These are phyloP conservation scores for Arge pagana DNA, from an alignment of 2,888 invertebrate species.

Conservation along the genomic window DNA sequence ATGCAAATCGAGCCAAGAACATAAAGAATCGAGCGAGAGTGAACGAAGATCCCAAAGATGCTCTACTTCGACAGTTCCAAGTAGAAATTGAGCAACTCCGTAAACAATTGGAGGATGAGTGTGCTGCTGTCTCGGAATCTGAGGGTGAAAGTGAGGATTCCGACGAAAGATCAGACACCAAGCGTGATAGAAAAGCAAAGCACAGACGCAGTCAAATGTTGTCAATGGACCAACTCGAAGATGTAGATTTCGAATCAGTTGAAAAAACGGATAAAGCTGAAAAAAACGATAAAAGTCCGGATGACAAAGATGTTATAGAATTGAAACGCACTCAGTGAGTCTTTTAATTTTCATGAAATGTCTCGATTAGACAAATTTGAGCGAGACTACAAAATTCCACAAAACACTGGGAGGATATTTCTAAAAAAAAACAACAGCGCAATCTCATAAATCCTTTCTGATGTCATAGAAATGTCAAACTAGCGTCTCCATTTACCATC, in stretches of 20 bases:
- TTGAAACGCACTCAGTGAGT: constrained; percentile 73
- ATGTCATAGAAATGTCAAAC: constrained; percentile 22
- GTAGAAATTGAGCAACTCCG: constrained; percentile 93
- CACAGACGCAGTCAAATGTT: constrained; percentile 54
- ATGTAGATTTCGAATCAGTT: constrained; percentile 59
- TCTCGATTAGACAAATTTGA: constrained; percentile 6
- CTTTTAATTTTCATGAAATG: constrained; percentile 19
- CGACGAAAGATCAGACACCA: constrained; percentile 42
- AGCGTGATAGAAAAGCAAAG: constrained; percentile 51
- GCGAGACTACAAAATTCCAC: no score
- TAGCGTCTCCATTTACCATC: constrained; percentile 11
- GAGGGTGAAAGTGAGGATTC: constrained; percentile 51
- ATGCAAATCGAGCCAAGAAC: constrained; percentile 96
- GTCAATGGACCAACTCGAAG: constrained; percentile 63
- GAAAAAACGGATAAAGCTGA: constrained; percentile 61
- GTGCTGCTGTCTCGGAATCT: constrained; percentile 50
- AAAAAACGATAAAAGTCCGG: constrained; percentile 62
- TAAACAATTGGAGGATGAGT: constrained; percentile 79
- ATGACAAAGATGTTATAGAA: constrained; percentile 65
- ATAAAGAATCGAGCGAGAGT: constrained; percentile 95
- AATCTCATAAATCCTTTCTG: no score
- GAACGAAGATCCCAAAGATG: constrained; percentile 98
- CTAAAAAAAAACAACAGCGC: no score
- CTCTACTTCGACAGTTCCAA: constrained; percentile 92
- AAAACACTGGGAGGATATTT: no score